Evolutionary conservation across 2,888 invertebrate species (phyloP).

Genomic region (Pecten maximus): DNA sequence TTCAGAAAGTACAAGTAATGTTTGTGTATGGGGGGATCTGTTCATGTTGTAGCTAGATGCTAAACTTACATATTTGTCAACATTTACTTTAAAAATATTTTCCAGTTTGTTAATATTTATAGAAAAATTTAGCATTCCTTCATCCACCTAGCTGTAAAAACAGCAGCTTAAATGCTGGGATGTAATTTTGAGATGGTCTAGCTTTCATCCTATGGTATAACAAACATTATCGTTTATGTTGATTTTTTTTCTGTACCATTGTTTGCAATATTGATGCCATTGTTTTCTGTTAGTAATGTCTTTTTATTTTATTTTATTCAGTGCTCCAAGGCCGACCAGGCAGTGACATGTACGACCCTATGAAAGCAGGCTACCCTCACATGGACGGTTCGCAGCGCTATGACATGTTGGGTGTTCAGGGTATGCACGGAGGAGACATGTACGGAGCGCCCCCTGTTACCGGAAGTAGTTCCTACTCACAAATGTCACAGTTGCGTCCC

Average conservation of each 20-base stretch:
- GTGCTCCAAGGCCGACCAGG: slow-evolving; percentile 77
- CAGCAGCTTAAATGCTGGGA: not conserved
- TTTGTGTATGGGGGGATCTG: too few species aligned
- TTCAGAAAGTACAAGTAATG: too few species aligned
- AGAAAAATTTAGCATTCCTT: too few species aligned
- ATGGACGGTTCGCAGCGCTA: slow-evolving; percentile 76
- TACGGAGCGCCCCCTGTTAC: slow-evolving; percentile 79
- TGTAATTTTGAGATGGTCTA: not conserved
- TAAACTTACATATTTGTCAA: too few species aligned
- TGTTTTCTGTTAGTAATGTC: not conserved
- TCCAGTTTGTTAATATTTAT: too few species aligned
- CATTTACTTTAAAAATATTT: too few species aligned
- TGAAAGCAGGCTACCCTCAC: slow-evolving; percentile 79
- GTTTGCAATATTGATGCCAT: not conserved
- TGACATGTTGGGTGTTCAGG: slow-evolving; percentile 74
- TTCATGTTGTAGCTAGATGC: too few species aligned
- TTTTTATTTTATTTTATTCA: slow-evolving; percentile 54
- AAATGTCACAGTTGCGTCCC: slow-evolving; percentile 83
- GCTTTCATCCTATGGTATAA: not conserved
- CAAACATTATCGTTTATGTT: not conserved
- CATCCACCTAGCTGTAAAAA: not conserved
- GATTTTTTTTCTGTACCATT: not conserved
- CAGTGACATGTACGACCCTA: slow-evolving; percentile 78
- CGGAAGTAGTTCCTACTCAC: slow-evolving; percentile 79
- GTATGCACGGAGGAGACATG: slow-evolving; percentile 80